Base-by-base conservation (phyloP, 1,140 invertebrate species). In the Drosophila simulans region DNA sequence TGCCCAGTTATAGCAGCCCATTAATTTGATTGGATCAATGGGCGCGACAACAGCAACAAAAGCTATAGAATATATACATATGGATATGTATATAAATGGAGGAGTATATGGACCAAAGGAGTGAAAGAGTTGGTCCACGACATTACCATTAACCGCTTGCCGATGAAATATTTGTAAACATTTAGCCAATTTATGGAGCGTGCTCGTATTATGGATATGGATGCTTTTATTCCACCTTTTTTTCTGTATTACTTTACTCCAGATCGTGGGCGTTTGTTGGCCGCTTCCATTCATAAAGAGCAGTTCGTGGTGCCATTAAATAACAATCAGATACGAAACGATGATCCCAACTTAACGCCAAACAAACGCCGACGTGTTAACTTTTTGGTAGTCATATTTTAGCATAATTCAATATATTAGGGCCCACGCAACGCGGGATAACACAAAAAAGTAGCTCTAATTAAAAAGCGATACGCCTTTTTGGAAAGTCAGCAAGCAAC, bases 11-110 rank as follows among this genome's bases (percentile, higher is more conserved):
- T 88, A 74, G 83, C 64, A 42, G 56, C 51, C 80, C 76, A 88
- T 88, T 77, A 88, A 88, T 88, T 88, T 88, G 84, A 88, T 89
- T 88, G 76, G 83, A 83, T 89, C 75, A 88, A 88, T 78, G 83
- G 74, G 58, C 31, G 79, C 82, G 78, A 85, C 82, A 85, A 86
- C 77, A 74, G 80, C 58, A 48, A 71, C 43, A 68, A 22, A 22
- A 0, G 62, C 79, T 68, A 56, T 59, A 56, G 53, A 40, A 42
- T 69, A 57, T 65, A 64, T 52, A 59, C 20, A 64, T 59, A 35
- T 34, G 17, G 45, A 68, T 66, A 39, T 39, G 39, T 52, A 59
- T 17, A 8, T 45, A 57, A 34, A 64, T 60, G 27, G 37, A 34
- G 17, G 45, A 60, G 46, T 53, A 64, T 52, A 43, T 72, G 66